Conservation (phyloP, 2,113 vertebrate species). For the Rhodinocichla rosea region DNA sequence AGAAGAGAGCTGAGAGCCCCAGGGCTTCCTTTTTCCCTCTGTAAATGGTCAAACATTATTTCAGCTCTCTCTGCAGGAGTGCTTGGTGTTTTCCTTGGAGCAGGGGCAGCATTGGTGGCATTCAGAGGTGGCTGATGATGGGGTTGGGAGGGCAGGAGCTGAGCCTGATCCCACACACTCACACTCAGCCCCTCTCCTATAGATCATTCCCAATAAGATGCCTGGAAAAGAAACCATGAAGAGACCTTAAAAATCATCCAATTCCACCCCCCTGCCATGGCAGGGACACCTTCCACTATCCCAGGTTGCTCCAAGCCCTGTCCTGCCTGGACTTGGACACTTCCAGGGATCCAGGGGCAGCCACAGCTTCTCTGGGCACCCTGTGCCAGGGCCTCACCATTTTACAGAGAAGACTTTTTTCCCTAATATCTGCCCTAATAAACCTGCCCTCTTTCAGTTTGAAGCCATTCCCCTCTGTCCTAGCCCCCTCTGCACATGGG, state of each 20-base stretch:
- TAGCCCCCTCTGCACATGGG: accelerated
- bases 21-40: not conserved
- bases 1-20: not conserved
- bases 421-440: not conserved
- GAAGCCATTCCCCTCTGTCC: not conserved
- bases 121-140: not conserved
- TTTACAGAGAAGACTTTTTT: not conserved
- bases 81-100: not conserved
- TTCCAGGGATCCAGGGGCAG: not conserved
- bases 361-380: not conserved
- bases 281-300: not conserved
- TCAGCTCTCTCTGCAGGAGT: not conserved
- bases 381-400: not conserved
- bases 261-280: accelerated
- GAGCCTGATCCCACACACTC: not conserved
- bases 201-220: not conserved
- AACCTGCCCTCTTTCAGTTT: not conserved
- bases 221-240: not conserved
- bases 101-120: not conserved
- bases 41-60: not conserved
- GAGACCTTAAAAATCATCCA: not conserved
- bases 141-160: not conserved
- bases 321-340: not conserved
- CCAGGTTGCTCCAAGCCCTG: not conserved
- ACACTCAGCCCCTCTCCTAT: not conserved